phyloP scores from a whole-genome alignment of 2,888 invertebrate species.

The Chrysotoxum bicinctum region DNA sequence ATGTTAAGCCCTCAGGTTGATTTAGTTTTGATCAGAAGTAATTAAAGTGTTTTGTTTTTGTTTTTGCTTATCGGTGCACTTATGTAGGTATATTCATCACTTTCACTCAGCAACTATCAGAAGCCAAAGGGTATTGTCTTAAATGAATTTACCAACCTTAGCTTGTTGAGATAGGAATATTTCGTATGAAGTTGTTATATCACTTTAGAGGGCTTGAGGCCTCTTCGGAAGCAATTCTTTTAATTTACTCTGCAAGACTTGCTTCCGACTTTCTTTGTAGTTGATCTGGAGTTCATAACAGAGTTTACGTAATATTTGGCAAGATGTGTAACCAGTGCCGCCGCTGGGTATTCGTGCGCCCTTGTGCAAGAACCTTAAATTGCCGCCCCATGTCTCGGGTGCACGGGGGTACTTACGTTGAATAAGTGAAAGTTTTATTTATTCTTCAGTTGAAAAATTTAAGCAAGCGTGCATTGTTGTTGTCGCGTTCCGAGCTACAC shows the following conservation, averaged over 20 bases:
- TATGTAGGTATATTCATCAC: conserved; percentile 11
- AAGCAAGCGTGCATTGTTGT: too few species aligned
- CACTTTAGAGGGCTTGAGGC: neutral
- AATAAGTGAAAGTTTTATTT: too few species aligned
- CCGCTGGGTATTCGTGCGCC: too few species aligned
- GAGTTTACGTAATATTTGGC: neutral
- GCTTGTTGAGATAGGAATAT: neutral
- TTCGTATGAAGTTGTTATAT: conserved; percentile 10
- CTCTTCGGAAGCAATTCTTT: conserved; percentile 12
- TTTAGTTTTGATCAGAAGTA: conserved; percentile 42
- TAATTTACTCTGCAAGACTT: neutral
- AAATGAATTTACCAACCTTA: neutral
- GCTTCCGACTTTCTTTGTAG: neutral
- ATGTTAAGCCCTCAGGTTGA: conserved; percentile 35
- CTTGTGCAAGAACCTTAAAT: too few species aligned
- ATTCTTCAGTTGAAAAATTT: too few species aligned
- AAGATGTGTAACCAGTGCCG: too few species aligned
- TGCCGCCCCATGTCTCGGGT: too few species aligned
- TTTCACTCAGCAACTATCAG: neutral
- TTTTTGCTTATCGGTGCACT: conserved; percentile 7
- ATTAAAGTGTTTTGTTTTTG: conserved; percentile 29
- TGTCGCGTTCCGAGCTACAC: too few species aligned
- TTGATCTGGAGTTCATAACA: neutral
- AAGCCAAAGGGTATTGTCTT: conserved; percentile 1
- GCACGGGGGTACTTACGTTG: too few species aligned